Conservation (phyloP, 2,888 invertebrate genomes). For the Dexiosoma caninum region DNA sequence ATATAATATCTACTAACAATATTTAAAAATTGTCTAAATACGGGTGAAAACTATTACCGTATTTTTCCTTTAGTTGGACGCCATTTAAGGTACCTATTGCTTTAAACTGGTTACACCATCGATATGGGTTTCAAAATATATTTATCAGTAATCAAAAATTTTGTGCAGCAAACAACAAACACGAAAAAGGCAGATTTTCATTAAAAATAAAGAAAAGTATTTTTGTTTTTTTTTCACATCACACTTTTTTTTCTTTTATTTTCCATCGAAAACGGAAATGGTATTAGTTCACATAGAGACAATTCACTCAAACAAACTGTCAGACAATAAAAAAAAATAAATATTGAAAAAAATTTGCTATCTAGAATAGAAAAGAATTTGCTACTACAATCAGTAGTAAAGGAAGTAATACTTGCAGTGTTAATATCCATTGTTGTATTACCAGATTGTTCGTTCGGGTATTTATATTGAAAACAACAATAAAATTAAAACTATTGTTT, state of each 20-base stretch:
- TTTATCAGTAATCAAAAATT: slow-evolving; percentile 24
- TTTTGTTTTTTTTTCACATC: slow-evolving; percentile 8
- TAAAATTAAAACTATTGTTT: too few species aligned
- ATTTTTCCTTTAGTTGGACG: slow-evolving; percentile 3
- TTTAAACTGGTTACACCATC: slow-evolving; percentile 1
- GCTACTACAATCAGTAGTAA: slow-evolving; percentile 19
- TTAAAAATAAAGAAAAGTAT: too few species aligned
- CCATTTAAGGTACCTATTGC: neutral
- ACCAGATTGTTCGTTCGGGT: too few species aligned
- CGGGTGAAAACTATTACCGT: too few species aligned
- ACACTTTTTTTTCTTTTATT: slow-evolving; percentile 18
- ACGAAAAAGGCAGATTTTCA: neutral
- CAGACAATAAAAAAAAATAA: slow-evolving; percentile 22
- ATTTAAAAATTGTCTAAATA: too few species aligned
- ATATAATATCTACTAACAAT: too few species aligned
- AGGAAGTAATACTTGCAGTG: neutral
- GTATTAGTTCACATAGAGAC: slow-evolving; percentile 52
- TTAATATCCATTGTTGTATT: too few species aligned
- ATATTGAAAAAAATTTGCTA: slow-evolving; percentile 33
- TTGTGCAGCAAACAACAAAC: neutral
- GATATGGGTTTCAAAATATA: slow-evolving; percentile 24
- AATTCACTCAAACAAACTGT: slow-evolving; percentile 19
- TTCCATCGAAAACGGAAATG: slow-evolving; percentile 58
- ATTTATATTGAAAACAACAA: too few species aligned
- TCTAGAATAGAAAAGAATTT: slow-evolving; percentile 34